Percentiles rank a stretch among this genome's conserved stretches.
These are phyloP conservation scores for Maniola hyperantus DNA, from an alignment of 2,888 invertebrate genomes.

Conservation along the genomic window DNA sequence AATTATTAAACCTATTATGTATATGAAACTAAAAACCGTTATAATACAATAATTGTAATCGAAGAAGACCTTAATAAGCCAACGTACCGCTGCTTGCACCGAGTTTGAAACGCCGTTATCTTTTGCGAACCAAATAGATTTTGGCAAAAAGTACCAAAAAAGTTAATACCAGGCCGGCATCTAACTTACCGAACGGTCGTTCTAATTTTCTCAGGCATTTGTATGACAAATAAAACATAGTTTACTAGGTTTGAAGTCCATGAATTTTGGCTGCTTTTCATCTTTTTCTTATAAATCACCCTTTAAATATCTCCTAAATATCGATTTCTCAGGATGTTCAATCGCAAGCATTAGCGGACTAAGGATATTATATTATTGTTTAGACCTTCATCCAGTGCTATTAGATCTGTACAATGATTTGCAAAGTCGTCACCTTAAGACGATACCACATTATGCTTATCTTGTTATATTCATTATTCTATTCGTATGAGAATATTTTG, in stretches of 20 bases:
- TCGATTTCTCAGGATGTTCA: background rate
- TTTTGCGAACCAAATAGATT: slow-evolving; percentile 73
- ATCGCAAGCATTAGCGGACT: background rate
- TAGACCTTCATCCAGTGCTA: slow-evolving; percentile 1
- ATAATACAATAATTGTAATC: slow-evolving; percentile 44
- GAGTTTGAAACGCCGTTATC: slow-evolving; percentile 71
- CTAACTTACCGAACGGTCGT: slow-evolving; percentile 75
- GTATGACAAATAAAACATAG: slow-evolving; percentile 15
- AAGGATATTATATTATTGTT: background rate
- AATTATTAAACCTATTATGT: too few relatives aligned
- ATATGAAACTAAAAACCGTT: slow-evolving; percentile 36
- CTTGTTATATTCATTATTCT: background rate
- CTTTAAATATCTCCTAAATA: background rate
- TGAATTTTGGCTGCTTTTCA: background rate
- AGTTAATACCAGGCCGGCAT: slow-evolving; percentile 66
- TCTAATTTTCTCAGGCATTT: slow-evolving; percentile 54
- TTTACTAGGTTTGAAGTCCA: slow-evolving; percentile 1
- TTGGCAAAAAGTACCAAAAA: slow-evolving; percentile 75
- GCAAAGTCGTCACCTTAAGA: background rate
- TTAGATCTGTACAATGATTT: background rate
- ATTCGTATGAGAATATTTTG: too few relatives aligned
- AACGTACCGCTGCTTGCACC: slow-evolving; percentile 56
- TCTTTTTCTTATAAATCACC: background rate
- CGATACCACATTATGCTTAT: background rate
- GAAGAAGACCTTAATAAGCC: slow-evolving; percentile 69